Conservation (phyloP, 2,113 vertebrate genomes). For the Rhinichthys klamathensis region DNA sequence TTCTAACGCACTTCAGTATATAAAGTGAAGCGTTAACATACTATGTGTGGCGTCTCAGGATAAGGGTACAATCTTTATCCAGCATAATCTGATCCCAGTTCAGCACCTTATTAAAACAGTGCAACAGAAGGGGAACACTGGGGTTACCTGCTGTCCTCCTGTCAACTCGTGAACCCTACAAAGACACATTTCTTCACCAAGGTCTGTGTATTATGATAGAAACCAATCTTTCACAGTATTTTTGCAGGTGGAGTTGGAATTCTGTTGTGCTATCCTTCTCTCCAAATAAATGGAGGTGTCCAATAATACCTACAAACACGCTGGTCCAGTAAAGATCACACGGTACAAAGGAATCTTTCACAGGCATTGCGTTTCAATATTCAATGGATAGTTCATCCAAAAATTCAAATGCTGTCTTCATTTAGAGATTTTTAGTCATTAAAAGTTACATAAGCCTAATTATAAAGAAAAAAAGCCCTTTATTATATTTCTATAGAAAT, state of each 20-base stretch:
- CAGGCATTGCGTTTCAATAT: background rate
- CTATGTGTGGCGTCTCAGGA: no score
- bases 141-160: conserved; percentile 5
- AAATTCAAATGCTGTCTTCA: background rate
- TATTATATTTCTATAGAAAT: background rate
- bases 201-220: conserved; percentile 39
- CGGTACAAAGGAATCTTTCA: background rate
- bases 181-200: background rate
- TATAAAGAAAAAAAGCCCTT: background rate
- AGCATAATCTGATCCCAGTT: background rate
- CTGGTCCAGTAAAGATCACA: background rate
- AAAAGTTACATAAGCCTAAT: background rate
- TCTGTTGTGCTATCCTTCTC: conserved; percentile 13
- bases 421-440: background rate
- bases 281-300: conserved; percentile 27
- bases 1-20: background rate
- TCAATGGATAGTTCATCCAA: background rate
- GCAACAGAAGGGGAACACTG: conserved; percentile 18
- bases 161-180: conserved; percentile 18
- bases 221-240: conserved; percentile 38
- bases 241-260: conserved; percentile 32
- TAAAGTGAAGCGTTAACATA: no score
- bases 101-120: conserved; percentile 19
- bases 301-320: background rate
- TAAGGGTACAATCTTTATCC: background rate